Percentiles rank a stretch among this genome's conserved stretches.
phyloP scores from a whole-genome alignment of 2,113 vertebrate genomes.

The Himantopus leucocephalus region DNA sequence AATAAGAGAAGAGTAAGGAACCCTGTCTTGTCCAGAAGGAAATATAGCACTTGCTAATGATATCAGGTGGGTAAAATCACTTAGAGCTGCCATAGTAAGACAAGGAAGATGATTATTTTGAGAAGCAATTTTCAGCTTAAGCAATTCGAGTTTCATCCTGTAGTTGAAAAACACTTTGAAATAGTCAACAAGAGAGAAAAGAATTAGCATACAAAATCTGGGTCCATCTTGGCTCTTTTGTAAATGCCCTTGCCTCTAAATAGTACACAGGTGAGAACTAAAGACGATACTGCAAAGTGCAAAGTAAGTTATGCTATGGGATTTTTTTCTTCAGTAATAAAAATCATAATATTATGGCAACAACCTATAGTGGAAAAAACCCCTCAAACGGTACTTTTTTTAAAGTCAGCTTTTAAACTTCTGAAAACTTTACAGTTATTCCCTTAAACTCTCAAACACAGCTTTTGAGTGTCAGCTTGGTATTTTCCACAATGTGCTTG shows the following conservation, averaged over 20 bases:
- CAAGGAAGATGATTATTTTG: background rate
- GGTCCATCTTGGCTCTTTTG: background rate
- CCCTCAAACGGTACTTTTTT: background rate
- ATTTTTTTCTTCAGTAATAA: background rate
- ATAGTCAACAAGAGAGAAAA: background rate
- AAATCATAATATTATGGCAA: background rate
- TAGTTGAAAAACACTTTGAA: conserved; percentile 25
- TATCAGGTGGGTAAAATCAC: background rate
- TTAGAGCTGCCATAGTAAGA: background rate
- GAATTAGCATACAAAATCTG: background rate
- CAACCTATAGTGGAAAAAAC: background rate
- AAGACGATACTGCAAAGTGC: background rate
- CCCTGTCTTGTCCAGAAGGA: background rate
- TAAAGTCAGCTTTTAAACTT: background rate
- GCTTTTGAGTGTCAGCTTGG: background rate
- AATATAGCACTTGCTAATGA: background rate
- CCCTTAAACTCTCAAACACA: background rate
- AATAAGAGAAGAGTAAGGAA: background rate
- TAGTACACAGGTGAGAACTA: background rate
- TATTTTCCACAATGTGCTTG: background rate
- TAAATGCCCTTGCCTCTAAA: background rate
- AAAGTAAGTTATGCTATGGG: background rate
- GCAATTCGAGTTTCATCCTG: background rate
- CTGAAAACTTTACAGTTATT: background rate
- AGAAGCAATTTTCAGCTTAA: conserved; percentile 13